Base-by-base conservation (phyloP, 2,113 vertebrate genomes). In the Porphyrio hochstetteri region DNA sequence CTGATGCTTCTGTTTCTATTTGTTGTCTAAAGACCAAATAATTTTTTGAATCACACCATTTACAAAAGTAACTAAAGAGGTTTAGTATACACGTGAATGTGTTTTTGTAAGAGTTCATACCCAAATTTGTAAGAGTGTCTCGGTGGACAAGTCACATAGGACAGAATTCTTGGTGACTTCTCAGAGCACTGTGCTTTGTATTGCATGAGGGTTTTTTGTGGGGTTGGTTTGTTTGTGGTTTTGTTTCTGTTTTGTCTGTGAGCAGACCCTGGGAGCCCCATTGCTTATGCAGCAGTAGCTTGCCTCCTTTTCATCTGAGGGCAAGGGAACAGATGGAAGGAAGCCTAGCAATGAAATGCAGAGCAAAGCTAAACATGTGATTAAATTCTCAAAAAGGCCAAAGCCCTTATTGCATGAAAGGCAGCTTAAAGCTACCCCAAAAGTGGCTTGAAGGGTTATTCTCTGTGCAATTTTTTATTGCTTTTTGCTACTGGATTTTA, bases 301-400 rank as follows among this genome's bases (percentile, higher is more conserved):
- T 90, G 16, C 31, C 5, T 64, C 36, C 57, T 75, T 70, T 82
- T 40, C 80, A 48, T 28, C 2, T 33, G 15, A 68, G 42, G 68
- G 56, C 36, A 71, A 16, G 1, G 9, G 68, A 94, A 85, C 74
- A 95, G 89, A 85, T 91, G 77, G 91, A 86, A 93, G 77, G 91
- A 86, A 93, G 64, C 24, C 35, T 13, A 67, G 71, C 71, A 86
- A 57, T 63, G 61, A 92, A 83, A 84, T 36, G 28, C 55, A 86
- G 63, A 59, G 19, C 0, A 0, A 84, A 84, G 69, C 63, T 86
- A 67, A 90, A 83, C 18, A 18, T 68, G 71, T 92, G 88, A 94
- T 93, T 86, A 86, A 78, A 70, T 84, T 91, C 48, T 57, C 81
- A 82, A 87, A 95, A 95, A 83, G 71, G 68, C 65, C 89, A 83